These are phyloP conservation scores for Microchrysa polita DNA, from an alignment of 2,888 invertebrate species.

Conservation along the genomic window DNA sequence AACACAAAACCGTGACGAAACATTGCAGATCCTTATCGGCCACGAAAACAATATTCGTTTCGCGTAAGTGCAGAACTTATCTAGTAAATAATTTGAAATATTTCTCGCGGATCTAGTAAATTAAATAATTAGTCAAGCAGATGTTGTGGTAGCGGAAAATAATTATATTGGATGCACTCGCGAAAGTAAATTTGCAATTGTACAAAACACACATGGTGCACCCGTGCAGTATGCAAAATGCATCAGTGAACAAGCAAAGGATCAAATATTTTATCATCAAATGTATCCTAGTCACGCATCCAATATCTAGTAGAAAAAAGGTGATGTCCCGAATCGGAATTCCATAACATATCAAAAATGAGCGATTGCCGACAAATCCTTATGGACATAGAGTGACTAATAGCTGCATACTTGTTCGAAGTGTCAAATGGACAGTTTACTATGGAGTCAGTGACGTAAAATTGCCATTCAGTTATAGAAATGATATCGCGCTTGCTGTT, in stretches of 20 bases:
- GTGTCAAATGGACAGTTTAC: background rate
- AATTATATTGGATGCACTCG: background rate
- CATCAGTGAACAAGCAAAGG: background rate
- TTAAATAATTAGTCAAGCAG: background rate
- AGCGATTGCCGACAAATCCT: background rate
- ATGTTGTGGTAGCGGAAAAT: background rate
- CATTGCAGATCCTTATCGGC: background rate
- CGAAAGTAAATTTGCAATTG: background rate
- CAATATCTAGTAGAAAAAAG: background rate
- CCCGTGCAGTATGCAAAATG: background rate
- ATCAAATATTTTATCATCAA: constrained; percentile 2
- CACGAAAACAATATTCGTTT: background rate
- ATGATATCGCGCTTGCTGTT: background rate
- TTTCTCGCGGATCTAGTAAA: background rate
- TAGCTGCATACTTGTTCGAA: background rate
- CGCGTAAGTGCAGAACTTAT: background rate
- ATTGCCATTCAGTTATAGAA: background rate
- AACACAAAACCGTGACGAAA: background rate
- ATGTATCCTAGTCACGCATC: constrained; percentile 19
- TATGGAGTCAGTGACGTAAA: background rate
- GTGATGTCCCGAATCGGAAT: background rate
- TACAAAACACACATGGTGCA: background rate
- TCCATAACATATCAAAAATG: background rate
- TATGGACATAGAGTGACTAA: background rate
- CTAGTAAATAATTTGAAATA: background rate